These are phyloP conservation scores for Tiliacea citrago DNA, from an alignment of 2,888 invertebrate species.

Conservation along the genomic window DNA sequence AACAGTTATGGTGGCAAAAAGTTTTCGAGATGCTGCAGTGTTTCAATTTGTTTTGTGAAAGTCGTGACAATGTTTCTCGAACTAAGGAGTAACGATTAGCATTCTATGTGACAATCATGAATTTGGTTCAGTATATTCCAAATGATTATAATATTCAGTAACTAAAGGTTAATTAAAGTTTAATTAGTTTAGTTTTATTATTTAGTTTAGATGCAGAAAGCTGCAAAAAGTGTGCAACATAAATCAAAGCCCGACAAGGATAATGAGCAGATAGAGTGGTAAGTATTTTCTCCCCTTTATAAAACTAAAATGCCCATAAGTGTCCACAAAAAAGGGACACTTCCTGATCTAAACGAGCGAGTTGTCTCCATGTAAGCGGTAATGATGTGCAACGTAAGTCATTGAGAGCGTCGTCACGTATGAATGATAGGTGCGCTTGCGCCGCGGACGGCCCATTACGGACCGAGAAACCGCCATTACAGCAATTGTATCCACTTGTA, in stretches of 20 bases:
- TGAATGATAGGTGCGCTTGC: slow-evolving; percentile 68
- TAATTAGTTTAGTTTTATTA: too few species aligned
- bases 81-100: background rate
- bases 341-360: slow-evolving; percentile 61
- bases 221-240: slow-evolving; percentile 13
- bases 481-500: slow-evolving; percentile 71
- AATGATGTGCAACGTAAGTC: slow-evolving; percentile 68
- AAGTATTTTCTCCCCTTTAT: slow-evolving; percentile 41
- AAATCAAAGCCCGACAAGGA: slow-evolving; percentile 40
- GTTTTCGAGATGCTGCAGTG: background rate
- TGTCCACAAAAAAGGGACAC: slow-evolving; percentile 48
- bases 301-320: slow-evolving; percentile 62
- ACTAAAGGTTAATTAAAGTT: background rate
- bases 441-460: slow-evolving; percentile 76
- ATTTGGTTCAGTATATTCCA: background rate
- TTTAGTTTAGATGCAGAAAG: too few species aligned
- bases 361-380: slow-evolving; percentile 57
- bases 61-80: background rate
- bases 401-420: slow-evolving; percentile 75
- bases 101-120: background rate
- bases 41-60: background rate
- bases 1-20: slow-evolving; percentile 41
- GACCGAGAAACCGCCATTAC: slow-evolving; percentile 76
- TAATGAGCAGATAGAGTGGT: slow-evolving; percentile 57
- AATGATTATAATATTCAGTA: background rate